Percentiles rank a stretch among this genome's conserved stretches.
These are phyloP conservation scores for Perithous albicinctus DNA, from an alignment of 2,888 invertebrate genomes.

Conservation along the genomic window DNA sequence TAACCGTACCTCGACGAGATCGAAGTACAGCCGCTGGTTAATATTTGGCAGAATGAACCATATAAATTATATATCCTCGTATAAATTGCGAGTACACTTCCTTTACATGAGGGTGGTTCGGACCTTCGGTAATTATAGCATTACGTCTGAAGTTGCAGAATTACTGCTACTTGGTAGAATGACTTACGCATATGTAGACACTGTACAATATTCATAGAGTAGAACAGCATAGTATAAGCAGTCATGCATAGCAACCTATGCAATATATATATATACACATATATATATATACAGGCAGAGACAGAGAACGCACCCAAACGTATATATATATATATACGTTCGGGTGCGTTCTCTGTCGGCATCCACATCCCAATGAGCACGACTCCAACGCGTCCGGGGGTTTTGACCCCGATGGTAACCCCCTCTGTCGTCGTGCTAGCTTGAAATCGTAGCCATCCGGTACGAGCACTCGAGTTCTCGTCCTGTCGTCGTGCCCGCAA, in stretches of 20 bases:
- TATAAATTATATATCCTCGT: background rate
- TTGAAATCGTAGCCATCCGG: constrained; percentile 59
- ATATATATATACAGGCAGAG: no score
- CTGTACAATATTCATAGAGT: background rate
- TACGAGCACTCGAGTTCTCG: constrained; percentile 48
- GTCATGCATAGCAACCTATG: constrained; percentile 8
- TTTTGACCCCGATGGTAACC: constrained; percentile 16
- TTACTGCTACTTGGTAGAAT: constrained; percentile 22
- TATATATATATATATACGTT: no score
- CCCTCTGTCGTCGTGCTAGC: constrained; percentile 39
- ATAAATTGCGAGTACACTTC: background rate
- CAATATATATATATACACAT: no score
- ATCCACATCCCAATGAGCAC: constrained; percentile 61
- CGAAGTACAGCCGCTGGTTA: no score
- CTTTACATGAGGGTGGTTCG: background rate
- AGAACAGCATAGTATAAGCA: background rate
- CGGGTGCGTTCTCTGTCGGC: constrained; percentile 24
- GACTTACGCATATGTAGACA: constrained; percentile 25
- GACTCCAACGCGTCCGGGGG: constrained; percentile 50
- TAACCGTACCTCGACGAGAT: no score
- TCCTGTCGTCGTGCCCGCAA: constrained; percentile 27
- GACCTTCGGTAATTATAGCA: background rate
- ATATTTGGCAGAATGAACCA: no score
- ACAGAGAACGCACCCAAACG: no score
- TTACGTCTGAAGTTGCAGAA: background rate